These are phyloP conservation scores for Athalia circularis DNA, from an alignment of 2,888 invertebrate genomes.

Conservation along the genomic window DNA sequence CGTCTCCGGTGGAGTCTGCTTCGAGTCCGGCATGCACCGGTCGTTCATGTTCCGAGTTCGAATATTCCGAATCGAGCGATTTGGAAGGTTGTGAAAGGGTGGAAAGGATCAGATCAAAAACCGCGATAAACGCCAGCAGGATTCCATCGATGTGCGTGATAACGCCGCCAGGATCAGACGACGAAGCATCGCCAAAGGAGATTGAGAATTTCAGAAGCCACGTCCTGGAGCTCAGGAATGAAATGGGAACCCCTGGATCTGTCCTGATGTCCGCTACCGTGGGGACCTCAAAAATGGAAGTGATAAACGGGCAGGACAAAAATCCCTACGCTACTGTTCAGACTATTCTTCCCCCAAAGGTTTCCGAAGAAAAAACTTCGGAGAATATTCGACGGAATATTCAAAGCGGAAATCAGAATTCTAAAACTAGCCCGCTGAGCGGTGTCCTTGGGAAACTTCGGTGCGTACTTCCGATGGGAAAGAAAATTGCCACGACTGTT, in stretches of 20 bases:
- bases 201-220: conserved; percentile 64
- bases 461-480: conserved; percentile 74
- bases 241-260: conserved; percentile 58
- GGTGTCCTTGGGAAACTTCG: conserved; percentile 83
- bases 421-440: conserved; percentile 78
- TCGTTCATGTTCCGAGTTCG: conserved; percentile 85
- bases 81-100: conserved; percentile 91
- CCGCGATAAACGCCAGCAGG: conserved; percentile 89
- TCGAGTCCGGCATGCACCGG: conserved; percentile 83
- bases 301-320: conserved; percentile 71
- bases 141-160: conserved; percentile 96
- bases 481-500: conserved; percentile 55
- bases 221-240: conserved; percentile 51
- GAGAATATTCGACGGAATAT: conserved; percentile 45
- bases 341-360: conserved; percentile 57
- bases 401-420: conserved; percentile 14
- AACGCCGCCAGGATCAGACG: conserved; percentile 91
- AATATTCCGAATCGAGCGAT: conserved; percentile 91
- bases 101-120: conserved; percentile 90
- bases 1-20: conserved; percentile 85
- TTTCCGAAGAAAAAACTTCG: conserved; percentile 30
- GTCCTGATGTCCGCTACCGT: conserved; percentile 71
- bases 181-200: conserved; percentile 80
- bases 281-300: conserved; percentile 71
- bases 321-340: conserved; percentile 71